These are phyloP conservation scores for Tyrophagus putrescentiae DNA, from an alignment of 1,140 invertebrate species.

Conservation along the genomic window DNA sequence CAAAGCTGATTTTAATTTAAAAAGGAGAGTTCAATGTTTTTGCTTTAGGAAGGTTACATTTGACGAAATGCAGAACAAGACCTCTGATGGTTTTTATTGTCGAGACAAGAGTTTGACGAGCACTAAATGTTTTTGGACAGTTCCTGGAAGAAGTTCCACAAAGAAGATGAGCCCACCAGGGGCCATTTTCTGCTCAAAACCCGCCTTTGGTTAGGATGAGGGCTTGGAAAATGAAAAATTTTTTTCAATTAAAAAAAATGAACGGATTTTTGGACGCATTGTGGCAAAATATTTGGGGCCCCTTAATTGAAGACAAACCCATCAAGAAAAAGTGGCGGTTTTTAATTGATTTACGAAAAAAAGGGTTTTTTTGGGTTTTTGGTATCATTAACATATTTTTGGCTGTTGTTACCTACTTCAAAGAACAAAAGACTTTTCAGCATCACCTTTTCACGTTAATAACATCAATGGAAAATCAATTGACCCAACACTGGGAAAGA, in stretches of 20 bases:
- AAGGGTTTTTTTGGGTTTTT: conserved; percentile 86
- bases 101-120: too few relatives aligned
- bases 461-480: conserved; percentile 25
- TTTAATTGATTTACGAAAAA: conserved; percentile 79
- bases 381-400: conserved; percentile 97
- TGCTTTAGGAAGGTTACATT: neutral
- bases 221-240: conserved; percentile 71
- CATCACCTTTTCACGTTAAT: neutral
- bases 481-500: conserved; percentile 66
- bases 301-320: conserved; percentile 76
- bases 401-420: conserved; percentile 88
- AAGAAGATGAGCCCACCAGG: conserved; percentile 29
- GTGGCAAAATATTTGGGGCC: conserved; percentile 84
- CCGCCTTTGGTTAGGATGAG: conserved; percentile 83
- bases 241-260: conserved; percentile 58
- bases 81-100: neutral
- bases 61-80: neutral
- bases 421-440: conserved; percentile 60
- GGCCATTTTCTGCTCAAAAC: conserved; percentile 64
- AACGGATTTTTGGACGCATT: conserved; percentile 87
- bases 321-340: conserved; percentile 70
- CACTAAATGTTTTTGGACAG: too few relatives aligned
- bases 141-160: conserved; percentile 22
- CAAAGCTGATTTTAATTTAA: neutral
- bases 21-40: conserved; percentile 2